These are phyloP conservation scores for Ailurus styani DNA, from an alignment of 2,113 vertebrate genomes.

Conservation along the genomic window DNA sequence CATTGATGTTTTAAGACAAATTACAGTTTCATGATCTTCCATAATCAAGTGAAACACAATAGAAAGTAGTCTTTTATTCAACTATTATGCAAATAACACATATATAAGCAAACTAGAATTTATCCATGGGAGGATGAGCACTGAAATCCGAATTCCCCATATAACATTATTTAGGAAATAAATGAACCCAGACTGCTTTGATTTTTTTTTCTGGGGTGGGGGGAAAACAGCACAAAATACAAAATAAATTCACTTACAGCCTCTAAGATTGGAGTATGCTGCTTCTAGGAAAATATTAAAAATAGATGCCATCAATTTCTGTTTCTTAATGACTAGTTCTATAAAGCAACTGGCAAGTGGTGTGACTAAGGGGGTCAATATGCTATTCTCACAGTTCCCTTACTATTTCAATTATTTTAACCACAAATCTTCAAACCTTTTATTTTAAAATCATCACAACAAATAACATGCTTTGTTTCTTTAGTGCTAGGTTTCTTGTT, in stretches of 20 bases:
- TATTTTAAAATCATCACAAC: not conserved
- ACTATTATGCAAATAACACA: not conserved
- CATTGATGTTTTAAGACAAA: not conserved
- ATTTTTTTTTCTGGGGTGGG: not conserved
- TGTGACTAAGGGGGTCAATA: not conserved
- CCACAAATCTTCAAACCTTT: not conserved
- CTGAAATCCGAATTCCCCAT: not conserved
- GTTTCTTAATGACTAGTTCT: not conserved
- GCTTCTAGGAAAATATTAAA: not conserved
- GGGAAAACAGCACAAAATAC: not conserved
- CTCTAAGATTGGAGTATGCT: not conserved
- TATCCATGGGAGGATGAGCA: not conserved
- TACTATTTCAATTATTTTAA: not conserved
- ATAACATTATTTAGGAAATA: not conserved
- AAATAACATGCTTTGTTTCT: not conserved
- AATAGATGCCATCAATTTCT: not conserved
- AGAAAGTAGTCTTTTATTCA: not conserved
- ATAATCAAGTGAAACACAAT: not conserved
- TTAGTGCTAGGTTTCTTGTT: not conserved
- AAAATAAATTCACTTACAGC: not conserved
- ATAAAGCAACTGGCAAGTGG: not conserved
- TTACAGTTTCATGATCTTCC: not conserved
- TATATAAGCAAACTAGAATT: not conserved
- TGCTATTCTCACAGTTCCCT: not conserved
- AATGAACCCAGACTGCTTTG: not conserved